Evolutionary conservation across 2,797 vertebrate genomes (phyloP).

Genomic region (Pelobates cultripes): DNA sequence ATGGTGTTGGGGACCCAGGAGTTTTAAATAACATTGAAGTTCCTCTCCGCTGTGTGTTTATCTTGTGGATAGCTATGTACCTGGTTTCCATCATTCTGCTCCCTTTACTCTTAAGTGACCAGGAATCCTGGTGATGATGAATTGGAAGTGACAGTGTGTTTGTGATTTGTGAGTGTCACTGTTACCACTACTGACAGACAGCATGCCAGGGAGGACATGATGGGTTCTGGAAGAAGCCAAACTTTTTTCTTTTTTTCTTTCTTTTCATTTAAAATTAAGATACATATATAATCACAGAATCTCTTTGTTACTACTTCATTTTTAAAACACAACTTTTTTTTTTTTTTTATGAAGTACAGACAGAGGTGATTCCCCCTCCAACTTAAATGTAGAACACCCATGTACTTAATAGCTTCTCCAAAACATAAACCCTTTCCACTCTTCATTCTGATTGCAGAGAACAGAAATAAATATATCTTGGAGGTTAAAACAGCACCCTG

Average conservation of each 20-base stretch:
- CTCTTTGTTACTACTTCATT: too few relatives aligned
- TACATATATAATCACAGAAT: too few relatives aligned
- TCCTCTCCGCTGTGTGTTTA: not conserved
- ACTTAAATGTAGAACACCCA: not conserved
- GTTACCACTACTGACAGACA: too few relatives aligned
- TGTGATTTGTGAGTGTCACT: not conserved
- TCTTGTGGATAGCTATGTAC: not conserved
- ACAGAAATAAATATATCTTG: not conserved
- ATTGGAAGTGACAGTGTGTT: slow-evolving; percentile 20
- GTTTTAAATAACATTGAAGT: not conserved
- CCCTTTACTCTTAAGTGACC: slow-evolving; percentile 18
- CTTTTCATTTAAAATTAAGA: too few relatives aligned
- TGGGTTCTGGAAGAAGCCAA: slow-evolving; percentile 7
- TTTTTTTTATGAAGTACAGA: too few relatives aligned
- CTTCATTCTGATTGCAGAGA: not conserved
- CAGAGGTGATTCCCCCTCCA: not conserved
- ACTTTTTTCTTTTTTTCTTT: too few relatives aligned
- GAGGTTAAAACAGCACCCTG: not conserved
- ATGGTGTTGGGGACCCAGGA: not conserved
- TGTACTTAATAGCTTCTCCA: not conserved
- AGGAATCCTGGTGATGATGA: slow-evolving; percentile 3
- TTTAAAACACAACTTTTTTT: too few relatives aligned
- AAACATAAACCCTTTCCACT: not conserved
- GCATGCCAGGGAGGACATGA: not conserved
- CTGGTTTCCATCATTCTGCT: slow-evolving; percentile 27